Conservation (phyloP, 2,888 invertebrate genomes). For the Maniola hyperantus region DNA sequence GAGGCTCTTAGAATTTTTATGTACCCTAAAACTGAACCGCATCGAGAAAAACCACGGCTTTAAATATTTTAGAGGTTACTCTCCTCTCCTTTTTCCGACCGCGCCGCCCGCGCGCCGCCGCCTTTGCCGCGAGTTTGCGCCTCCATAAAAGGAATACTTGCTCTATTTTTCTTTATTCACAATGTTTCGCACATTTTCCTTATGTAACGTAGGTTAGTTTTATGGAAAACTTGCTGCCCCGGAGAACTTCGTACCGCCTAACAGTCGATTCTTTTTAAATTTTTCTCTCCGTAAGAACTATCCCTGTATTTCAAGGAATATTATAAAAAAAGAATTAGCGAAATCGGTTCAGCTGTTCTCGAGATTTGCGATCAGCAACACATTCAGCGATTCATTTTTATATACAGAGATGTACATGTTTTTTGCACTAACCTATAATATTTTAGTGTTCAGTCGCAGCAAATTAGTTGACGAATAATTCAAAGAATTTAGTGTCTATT, state of each 20-base stretch:
- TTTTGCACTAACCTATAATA: background rate
- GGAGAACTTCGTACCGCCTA: too few relatives aligned
- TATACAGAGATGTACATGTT: too few relatives aligned
- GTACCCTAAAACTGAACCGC: background rate
- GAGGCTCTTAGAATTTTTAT: background rate
- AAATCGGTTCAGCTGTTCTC: too few relatives aligned
- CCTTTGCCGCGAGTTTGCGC: too few relatives aligned
- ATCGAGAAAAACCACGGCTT: background rate
- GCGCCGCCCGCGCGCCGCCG: too few relatives aligned
- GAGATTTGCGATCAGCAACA: too few relatives aligned
- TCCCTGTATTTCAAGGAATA: too few relatives aligned
- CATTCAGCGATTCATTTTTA: too few relatives aligned
- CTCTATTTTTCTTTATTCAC: conserved; percentile 1
- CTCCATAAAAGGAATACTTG: background rate
- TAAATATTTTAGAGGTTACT: conserved; percentile 7
- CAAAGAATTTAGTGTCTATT: conserved; percentile 1
- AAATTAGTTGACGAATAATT: background rate
- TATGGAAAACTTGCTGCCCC: too few relatives aligned
- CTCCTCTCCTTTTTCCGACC: background rate
- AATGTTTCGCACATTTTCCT: background rate
- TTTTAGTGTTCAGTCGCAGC: background rate
- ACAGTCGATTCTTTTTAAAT: too few relatives aligned
- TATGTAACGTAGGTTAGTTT: background rate
- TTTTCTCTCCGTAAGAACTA: too few relatives aligned
- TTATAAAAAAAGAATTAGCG: too few relatives aligned